Conservation (phyloP, 2,888 invertebrate genomes). For the Acronicta psi region DNA sequence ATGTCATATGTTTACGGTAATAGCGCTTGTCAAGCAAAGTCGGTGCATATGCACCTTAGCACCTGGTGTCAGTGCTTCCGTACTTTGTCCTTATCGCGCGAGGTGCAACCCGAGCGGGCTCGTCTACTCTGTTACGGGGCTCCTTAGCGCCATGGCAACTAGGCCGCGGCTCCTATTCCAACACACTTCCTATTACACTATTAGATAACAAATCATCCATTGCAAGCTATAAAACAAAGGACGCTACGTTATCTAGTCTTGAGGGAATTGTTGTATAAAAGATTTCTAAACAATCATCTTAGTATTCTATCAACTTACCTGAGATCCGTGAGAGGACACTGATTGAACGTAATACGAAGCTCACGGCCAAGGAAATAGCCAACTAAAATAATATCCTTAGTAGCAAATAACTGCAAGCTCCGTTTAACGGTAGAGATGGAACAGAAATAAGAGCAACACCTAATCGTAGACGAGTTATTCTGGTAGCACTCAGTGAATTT, state of each 20-base stretch:
- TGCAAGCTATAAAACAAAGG: conserved; percentile 22
- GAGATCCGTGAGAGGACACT: conserved; percentile 61
- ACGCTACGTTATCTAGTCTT: conserved; percentile 19
- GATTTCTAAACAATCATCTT: conserved; percentile 47
- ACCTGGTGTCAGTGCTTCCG: conserved; percentile 31
- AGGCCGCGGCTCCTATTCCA: conserved; percentile 59
- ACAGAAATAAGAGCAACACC: conserved; percentile 59
- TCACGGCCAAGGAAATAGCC: conserved; percentile 56
- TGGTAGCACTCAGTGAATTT: conserved; percentile 65
- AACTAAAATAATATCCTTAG: conserved; percentile 48
- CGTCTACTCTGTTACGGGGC: conserved; percentile 23
- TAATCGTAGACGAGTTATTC: conserved; percentile 65
- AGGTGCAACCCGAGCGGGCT: conserved; percentile 46
- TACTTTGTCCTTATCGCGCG: conserved; percentile 47
- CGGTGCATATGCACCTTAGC: conserved; percentile 24
- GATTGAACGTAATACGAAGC: conserved; percentile 54
- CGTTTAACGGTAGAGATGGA: conserved; percentile 45
- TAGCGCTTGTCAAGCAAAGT: conserved; percentile 13
- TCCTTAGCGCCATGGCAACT: conserved; percentile 74
- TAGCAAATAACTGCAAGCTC: conserved; percentile 53
- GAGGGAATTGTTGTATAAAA: conserved; percentile 14
- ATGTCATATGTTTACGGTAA: conserved; percentile 26
- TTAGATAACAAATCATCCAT: conserved; percentile 37
- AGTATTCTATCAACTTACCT: conserved; percentile 59
- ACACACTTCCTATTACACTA: conserved; percentile 56